These are phyloP conservation scores for Microplitis mediator DNA, from an alignment of 1,140 invertebrate genomes.

Conservation along the genomic window DNA sequence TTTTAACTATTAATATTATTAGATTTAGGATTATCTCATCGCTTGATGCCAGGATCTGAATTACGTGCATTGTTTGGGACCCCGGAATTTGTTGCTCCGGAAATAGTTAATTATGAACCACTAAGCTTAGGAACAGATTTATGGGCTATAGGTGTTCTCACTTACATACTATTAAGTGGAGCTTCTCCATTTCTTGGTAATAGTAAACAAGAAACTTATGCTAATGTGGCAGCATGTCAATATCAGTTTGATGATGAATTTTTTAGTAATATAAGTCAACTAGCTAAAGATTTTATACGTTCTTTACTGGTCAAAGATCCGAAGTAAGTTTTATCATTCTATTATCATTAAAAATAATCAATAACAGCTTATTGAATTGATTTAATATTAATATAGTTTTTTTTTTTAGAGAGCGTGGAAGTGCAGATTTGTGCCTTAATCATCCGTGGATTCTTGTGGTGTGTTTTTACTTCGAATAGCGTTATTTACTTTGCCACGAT, in stretches of 20 bases:
- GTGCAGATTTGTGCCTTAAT: conserved; percentile 67
- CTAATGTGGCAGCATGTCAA: conserved; percentile 71
- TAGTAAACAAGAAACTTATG: conserved; percentile 70
- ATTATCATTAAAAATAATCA: neutral
- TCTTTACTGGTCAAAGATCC: conserved; percentile 67
- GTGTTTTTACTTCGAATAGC: conserved; percentile 52
- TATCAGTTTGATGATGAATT: conserved; percentile 72
- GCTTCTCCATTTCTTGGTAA: conserved; percentile 72
- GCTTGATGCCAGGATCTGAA: conserved; percentile 62
- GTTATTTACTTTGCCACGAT: conserved; percentile 41
- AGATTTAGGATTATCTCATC: conserved; percentile 73
- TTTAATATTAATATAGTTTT: neutral
- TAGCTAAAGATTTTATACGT: conserved; percentile 70
- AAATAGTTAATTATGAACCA: conserved; percentile 75
- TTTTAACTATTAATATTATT: neutral
- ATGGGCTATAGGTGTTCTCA: conserved; percentile 74
- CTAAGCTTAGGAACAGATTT: conserved; percentile 71
- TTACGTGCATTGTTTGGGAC: conserved; percentile 66
- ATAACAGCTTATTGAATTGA: too few species aligned
- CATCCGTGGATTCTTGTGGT: conserved; percentile 72
- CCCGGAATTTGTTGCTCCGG: conserved; percentile 70
- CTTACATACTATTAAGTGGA: conserved; percentile 72
- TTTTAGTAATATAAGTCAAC: conserved; percentile 66
- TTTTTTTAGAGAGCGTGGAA: conserved; percentile 64
- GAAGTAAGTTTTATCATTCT: conserved; percentile 53